Evolutionary conservation across 2,797 vertebrate genomes (phyloP), one percentile per base, ranked within the genome.

Genomic region (Meda fulgida): DNA sequence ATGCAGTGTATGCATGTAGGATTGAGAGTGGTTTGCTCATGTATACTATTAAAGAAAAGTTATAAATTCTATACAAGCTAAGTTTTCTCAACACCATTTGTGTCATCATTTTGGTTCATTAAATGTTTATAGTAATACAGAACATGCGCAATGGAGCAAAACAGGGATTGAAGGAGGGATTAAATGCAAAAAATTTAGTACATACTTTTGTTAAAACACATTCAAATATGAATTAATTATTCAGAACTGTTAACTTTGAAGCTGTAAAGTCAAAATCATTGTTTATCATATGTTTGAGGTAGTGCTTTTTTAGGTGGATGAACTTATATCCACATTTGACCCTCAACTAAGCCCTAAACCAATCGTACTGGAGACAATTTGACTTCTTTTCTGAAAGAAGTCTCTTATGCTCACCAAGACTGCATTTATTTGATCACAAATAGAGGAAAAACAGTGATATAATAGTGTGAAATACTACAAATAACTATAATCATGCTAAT

Each of bases 1-100:
- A 87, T 87, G 66, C 29, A 73, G 55, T 51, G 21, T 46, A 65
- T 29, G 79, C 51, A 51, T 40, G 55, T 83, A 72, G 66, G n/a
- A 18, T 10, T 76, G 38, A 53, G 53, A 82, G 31, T 36, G 38
- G 75, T 10, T 29, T 66, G 71, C 70, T 63, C 51, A 26, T 18
- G 77, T 65, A 76, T 18, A 84, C 70, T 82, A 69, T 71, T 72
- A 73, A 73, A 67, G 26, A 71, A 65, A 46, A 16, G 43, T 38
- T 5, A 7, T 29, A 34, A 66, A 18, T 71, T 82, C 65, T 40
- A 43, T 7, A 34, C 46, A 34, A 46, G 16, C 26, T 0, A 31
- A 31, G 63, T 18, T 31, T n/a, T n/a, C n/a, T n/a, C n/a, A n/a
- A n/a, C n/a, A n/a, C n/a, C n/a, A n/a, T n/a, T n/a, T n/a, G n/a